These are phyloP conservation scores for Paragorgia papillata DNA, from an alignment of 92 coral and sea anemone genomes.

Conservation along the genomic window DNA sequence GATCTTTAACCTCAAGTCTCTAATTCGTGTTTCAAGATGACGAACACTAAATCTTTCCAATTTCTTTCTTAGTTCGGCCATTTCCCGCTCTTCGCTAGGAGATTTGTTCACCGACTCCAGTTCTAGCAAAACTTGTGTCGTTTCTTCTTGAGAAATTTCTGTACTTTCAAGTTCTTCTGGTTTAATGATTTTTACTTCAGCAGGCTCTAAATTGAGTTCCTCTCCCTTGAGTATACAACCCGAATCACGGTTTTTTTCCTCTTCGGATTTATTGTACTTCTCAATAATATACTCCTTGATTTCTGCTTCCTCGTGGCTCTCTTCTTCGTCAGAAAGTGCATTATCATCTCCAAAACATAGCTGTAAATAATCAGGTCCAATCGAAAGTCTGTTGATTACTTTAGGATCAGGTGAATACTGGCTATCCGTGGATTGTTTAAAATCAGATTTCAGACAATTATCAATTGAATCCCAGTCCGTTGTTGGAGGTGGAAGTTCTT, in stretches of 20 bases:
- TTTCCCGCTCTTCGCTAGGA: conserved; percentile 42
- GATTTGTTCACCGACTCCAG: conserved; percentile 67
- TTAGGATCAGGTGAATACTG: conserved; percentile 66
- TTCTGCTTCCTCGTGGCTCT: conserved; percentile 75
- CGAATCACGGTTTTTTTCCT: conserved; percentile 89
- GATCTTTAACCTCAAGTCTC: conserved; percentile 76
- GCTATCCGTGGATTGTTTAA: conserved; percentile 64
- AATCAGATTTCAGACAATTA: conserved; percentile 76
- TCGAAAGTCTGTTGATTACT: conserved; percentile 65
- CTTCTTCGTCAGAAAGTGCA: conserved; percentile 70
- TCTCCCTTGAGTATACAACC: conserved; percentile 96
- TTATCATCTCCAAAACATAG: conserved; percentile 93
- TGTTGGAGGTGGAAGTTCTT: conserved; percentile 88
- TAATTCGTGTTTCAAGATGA: conserved; percentile 47
- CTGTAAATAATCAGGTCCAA: conserved; percentile 81
- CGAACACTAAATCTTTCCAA: conserved; percentile 64
- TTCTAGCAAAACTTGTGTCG: conserved; percentile 82
- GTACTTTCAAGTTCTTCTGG: conserved; percentile 74
- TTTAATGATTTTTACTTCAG: conserved; percentile 83
- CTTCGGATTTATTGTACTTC: conserved; percentile 64
- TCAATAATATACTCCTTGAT: conserved; percentile 88
- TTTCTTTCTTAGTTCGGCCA: conserved; percentile 74
- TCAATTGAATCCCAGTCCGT: conserved; percentile 99
- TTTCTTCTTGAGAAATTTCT: conserved; percentile 74
- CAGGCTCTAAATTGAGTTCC: conserved; percentile 69